Evolutionary conservation across 1,140 invertebrate genomes (phyloP).

Genomic region (Lepidostoma basale): DNA sequence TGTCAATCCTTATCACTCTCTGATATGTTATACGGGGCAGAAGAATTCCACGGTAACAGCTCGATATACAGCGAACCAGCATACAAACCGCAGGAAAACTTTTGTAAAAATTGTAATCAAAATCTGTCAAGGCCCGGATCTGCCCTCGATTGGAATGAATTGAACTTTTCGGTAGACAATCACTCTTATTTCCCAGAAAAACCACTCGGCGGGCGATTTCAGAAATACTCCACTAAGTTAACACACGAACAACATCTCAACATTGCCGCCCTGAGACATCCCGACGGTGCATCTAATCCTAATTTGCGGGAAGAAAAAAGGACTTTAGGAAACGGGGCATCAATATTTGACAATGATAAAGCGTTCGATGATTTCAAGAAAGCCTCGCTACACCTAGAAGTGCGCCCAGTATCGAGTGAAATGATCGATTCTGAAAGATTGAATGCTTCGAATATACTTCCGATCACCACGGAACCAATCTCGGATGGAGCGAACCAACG

Average conservation of each 20-base stretch:
- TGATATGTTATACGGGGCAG: constrained; percentile 70
- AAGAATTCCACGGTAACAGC: constrained; percentile 69
- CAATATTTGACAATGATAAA: constrained; percentile 64
- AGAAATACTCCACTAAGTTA: constrained; percentile 41
- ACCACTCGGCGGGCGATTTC: constrained; percentile 40
- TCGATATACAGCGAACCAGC: constrained; percentile 85
- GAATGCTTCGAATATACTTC: constrained; percentile 54
- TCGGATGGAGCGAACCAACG: constrained; percentile 62
- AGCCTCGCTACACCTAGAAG: constrained; percentile 63
- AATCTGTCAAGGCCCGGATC: constrained; percentile 74
- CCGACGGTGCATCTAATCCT: constrained; percentile 89
- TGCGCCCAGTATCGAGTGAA: constrained; percentile 58
- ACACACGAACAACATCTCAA: constrained; percentile 50
- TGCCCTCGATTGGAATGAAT: constrained; percentile 51
- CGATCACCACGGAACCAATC: constrained; percentile 54
- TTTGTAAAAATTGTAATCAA: constrained; percentile 76
- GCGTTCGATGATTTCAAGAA: constrained; percentile 66
- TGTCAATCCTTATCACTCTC: constrained; percentile 76
- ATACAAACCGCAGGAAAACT: constrained; percentile 75
- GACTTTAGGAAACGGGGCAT: constrained; percentile 72
- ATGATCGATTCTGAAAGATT: constrained; percentile 55
- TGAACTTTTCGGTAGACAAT: constrained; percentile 43
- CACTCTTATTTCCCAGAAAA: constrained; percentile 43
- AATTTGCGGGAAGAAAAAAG: constrained; percentile 77
- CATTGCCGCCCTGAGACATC: constrained; percentile 80